These are phyloP conservation scores for Allygus modestus DNA, from an alignment of 2,888 invertebrate genomes.

Conservation along the genomic window DNA sequence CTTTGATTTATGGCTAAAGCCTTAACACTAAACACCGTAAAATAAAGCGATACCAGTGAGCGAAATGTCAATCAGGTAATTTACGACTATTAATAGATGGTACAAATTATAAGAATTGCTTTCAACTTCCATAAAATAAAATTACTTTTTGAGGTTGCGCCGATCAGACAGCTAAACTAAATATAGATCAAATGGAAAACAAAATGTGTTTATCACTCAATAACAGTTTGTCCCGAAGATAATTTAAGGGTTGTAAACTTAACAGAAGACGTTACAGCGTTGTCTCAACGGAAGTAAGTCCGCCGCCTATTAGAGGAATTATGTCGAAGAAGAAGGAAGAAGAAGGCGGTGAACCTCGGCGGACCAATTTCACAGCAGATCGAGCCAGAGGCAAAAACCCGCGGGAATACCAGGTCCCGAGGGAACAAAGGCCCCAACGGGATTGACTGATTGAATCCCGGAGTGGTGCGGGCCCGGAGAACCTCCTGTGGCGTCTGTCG, in stretches of 20 bases:
- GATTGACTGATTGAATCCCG: constrained; percentile 15
- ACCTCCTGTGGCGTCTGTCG: not conserved
- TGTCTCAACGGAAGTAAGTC: constrained; percentile 19
- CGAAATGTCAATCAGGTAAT: no score
- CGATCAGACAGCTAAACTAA: no score
- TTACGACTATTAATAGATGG: no score
- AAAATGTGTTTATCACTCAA: no score
- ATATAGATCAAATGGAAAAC: no score
- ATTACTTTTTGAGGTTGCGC: no score
- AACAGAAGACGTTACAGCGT: not conserved
- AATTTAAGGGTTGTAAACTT: not conserved
- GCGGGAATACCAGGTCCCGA: constrained; percentile 34
- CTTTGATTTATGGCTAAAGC: no score
- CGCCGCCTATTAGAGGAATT: constrained; percentile 23
- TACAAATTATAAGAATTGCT: no score
- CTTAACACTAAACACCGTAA: no score
- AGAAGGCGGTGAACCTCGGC: constrained; percentile 7
- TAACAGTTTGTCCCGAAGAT: no score
- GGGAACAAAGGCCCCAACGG: constrained; percentile 23
- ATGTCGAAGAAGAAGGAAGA: not conserved
- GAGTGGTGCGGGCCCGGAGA: not conserved
- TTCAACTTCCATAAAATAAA: no score
- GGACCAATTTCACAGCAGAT: constrained; percentile 55
- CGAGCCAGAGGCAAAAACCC: constrained; percentile 33
- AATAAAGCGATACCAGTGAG: no score